Conservation (phyloP, 2,797 vertebrate genomes). For the Mastacembelus armatus region DNA sequence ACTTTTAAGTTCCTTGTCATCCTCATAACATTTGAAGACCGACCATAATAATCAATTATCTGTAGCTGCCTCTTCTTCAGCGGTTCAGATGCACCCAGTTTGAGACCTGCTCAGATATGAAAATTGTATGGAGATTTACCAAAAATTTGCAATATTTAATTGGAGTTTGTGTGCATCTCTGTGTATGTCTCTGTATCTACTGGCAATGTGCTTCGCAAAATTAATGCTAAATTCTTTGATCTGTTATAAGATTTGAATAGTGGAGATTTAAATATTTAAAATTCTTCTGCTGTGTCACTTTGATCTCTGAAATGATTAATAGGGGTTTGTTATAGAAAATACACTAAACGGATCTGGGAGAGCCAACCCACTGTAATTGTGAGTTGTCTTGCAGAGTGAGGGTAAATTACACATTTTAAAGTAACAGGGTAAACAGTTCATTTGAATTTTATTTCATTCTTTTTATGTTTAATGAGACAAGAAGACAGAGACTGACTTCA, state of each 20-base stretch:
- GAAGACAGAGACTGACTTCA: slow-evolving; percentile 83
- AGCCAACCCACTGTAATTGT: slow-evolving; percentile 83
- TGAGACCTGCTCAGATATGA: slow-evolving; percentile 78
- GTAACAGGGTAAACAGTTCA: slow-evolving; percentile 86
- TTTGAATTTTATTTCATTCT: slow-evolving; percentile 82
- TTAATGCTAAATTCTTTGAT: slow-evolving; percentile 87
- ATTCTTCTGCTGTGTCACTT: slow-evolving; percentile 82
- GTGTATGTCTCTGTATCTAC: slow-evolving; percentile 79
- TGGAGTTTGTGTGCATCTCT: slow-evolving; percentile 81
- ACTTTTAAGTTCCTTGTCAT: slow-evolving; percentile 82
- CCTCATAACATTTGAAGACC: slow-evolving; percentile 71
- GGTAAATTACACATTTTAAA: slow-evolving; percentile 85
- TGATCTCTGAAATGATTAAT: slow-evolving; percentile 86
- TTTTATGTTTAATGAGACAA: slow-evolving; percentile 85
- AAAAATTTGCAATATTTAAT: slow-evolving; percentile 83
- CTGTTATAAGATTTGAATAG: slow-evolving; percentile 85
- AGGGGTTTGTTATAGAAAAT: slow-evolving; percentile 87
- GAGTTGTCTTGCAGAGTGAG: slow-evolving; percentile 79
- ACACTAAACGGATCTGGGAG: slow-evolving; percentile 81
- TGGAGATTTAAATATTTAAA: slow-evolving; percentile 88
- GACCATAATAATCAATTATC: slow-evolving; percentile 76
- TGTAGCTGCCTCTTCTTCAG: slow-evolving; percentile 52
- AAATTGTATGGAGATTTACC: slow-evolving; percentile 81
- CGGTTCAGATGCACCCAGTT: slow-evolving; percentile 66
- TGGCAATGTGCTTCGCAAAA: slow-evolving; percentile 79